phyloP scores from a whole-genome alignment of 2,888 invertebrate genomes.

The Lasioglossum oenotherae region DNA sequence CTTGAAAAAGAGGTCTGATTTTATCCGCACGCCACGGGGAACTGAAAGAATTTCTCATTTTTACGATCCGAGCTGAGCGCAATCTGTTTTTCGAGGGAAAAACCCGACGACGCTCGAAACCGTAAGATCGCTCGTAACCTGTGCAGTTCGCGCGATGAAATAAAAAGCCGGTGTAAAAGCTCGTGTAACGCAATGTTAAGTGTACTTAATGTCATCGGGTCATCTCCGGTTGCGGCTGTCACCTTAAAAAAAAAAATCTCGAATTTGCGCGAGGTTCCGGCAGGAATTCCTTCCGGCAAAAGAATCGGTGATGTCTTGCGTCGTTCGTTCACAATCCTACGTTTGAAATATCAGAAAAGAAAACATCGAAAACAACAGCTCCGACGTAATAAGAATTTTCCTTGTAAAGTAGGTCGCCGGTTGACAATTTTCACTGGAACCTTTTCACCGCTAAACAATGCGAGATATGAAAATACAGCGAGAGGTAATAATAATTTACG shows the following conservation, averaged over 20 bases:
- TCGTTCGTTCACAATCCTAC: no score
- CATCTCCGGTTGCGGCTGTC: background rate
- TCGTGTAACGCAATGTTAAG: background rate
- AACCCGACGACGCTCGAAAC: background rate
- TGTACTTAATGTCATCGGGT: background rate
- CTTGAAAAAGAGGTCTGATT: background rate
- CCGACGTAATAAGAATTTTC: background rate
- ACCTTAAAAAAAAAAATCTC: background rate
- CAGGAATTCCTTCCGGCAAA: no score
- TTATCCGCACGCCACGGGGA: background rate
- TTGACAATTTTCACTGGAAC: background rate
- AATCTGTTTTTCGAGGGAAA: background rate
- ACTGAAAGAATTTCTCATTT: constrained; percentile 6
- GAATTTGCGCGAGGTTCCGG: no score
- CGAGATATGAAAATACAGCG: background rate
- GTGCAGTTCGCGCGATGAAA: background rate
- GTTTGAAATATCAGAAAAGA: no score
- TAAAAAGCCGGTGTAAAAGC: background rate
- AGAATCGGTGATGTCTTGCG: no score
- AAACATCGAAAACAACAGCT: background rate
- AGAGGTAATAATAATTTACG: background rate
- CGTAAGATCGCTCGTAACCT: background rate
- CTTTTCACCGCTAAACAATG: background rate
- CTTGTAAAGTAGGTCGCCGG: background rate
- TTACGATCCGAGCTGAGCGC: background rate